A percentile compares a stretch with the other conserved stretches of the same genome.
These are phyloP conservation scores for Ochropleura plecta DNA, from an alignment of 2,888 invertebrate species.

Conservation along the genomic window DNA sequence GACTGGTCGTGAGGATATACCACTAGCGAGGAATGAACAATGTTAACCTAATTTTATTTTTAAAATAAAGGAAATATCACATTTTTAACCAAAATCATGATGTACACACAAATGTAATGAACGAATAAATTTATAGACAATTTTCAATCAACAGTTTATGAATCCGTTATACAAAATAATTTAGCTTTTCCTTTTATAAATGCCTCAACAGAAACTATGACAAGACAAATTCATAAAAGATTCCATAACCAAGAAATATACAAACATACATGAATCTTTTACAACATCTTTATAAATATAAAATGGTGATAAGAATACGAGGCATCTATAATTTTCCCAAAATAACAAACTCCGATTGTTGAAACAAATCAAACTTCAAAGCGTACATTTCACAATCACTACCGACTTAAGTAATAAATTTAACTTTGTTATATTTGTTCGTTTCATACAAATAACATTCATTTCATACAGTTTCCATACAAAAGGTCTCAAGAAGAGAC, in stretches of 20 bases:
- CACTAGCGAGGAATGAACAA: slow-evolving; percentile 72
- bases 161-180: slow-evolving; percentile 35
- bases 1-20: slow-evolving; percentile 53
- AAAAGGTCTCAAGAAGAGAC: slow-evolving; percentile 30
- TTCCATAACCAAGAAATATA: slow-evolving; percentile 35
- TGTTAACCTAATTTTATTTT: slow-evolving; percentile 65
- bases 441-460: slow-evolving; percentile 26
- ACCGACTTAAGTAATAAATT: slow-evolving; percentile 29
- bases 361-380: slow-evolving; percentile 24
- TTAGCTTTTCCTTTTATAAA: slow-evolving; percentile 30
- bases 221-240: slow-evolving; percentile 30
- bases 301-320: slow-evolving; percentile 9
- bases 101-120: slow-evolving; percentile 63
- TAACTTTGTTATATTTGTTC: slow-evolving; percentile 39
- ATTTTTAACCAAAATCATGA: slow-evolving; percentile 73
- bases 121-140: slow-evolving; percentile 1
- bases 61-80: slow-evolving; percentile 79
- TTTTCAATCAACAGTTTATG: slow-evolving; percentile 41
- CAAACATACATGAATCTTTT: slow-evolving; percentile 28
- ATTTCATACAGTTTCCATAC: slow-evolving; percentile 46
- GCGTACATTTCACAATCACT: slow-evolving; percentile 38
- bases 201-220: slow-evolving; percentile 34
- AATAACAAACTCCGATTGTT: slow-evolving; percentile 8
- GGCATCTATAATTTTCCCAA: slow-evolving; percentile 39
- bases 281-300: slow-evolving; percentile 12